Evolutionary conservation across 2,113 vertebrate genomes (phyloP).

Genomic region (Osmerus eperlanus): DNA sequence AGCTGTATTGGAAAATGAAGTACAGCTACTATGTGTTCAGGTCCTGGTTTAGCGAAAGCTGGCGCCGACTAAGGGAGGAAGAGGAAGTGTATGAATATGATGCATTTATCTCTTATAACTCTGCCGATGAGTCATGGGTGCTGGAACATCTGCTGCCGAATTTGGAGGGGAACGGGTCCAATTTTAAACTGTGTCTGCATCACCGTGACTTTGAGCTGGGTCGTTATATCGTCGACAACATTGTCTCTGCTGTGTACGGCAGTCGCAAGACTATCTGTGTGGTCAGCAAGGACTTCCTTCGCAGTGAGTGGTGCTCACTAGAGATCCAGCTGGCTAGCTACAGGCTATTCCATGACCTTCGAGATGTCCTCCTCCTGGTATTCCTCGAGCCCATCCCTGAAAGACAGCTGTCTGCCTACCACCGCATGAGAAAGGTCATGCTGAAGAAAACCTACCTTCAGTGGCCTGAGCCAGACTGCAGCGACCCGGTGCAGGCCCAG

Average conservation of each 20-base stretch:
- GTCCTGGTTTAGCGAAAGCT: conserved; percentile 74
- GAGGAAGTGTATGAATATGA: conserved; percentile 75
- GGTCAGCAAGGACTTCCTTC: conserved; percentile 79
- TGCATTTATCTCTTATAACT: conserved; percentile 86
- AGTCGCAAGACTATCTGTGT: conserved; percentile 84
- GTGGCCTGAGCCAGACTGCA: conserved; percentile 73
- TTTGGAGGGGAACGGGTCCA: conserved; percentile 65
- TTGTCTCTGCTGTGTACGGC: conserved; percentile 79
- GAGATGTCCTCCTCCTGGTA: conserved; percentile 80
- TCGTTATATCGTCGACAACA: conserved; percentile 81
- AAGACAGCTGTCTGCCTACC: conserved; percentile 76
- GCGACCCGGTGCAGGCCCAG: conserved; percentile 58
- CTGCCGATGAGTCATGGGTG: conserved; percentile 79
- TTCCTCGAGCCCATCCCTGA: conserved; percentile 79
- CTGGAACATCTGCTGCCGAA: conserved; percentile 74
- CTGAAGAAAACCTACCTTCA: conserved; percentile 80
- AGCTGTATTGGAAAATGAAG: conserved; percentile 75
- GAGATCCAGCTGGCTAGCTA: conserved; percentile 88
- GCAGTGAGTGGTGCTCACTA: conserved; percentile 80
- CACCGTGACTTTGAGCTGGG: conserved; percentile 83
- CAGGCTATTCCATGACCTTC: conserved; percentile 80
- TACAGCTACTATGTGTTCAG: conserved; percentile 79
- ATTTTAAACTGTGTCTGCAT: conserved; percentile 82
- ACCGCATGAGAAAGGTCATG: conserved; percentile 84
- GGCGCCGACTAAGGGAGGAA: conserved; percentile 73